Evolutionary conservation across 2,797 vertebrate genomes (phyloP).

Genomic region (Onychomys arenicola): DNA sequence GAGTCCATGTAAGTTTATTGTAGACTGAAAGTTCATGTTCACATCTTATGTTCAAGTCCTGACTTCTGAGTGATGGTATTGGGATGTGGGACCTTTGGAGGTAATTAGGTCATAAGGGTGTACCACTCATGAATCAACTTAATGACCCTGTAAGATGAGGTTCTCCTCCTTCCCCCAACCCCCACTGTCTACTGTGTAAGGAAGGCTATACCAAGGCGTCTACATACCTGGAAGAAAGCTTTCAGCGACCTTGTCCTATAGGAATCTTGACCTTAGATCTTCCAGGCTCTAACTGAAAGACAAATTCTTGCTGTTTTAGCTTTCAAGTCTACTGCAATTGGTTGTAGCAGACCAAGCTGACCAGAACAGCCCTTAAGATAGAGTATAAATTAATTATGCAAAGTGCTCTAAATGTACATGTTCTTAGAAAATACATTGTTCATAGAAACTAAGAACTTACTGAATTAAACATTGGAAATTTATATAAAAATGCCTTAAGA

Average conservation of each 20-base stretch:
- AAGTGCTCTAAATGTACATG: neutral
- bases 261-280: neutral
- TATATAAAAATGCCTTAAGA: conserved; percentile 43
- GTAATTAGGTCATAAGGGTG: neutral
- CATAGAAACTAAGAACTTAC: conserved; percentile 36
- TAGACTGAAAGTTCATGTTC: neutral
- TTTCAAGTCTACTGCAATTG: neutral
- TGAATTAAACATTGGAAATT: conserved; percentile 6
- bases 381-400: conserved; percentile 56
- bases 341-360: neutral
- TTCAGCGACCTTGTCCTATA: neutral
- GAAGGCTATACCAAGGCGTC: neutral
- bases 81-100: neutral
- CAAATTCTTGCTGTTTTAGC: neutral
- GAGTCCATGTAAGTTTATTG: neutral
- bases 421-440: conserved; percentile 58
- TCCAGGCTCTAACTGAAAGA: neutral
- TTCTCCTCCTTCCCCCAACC: neutral
- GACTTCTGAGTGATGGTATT: neutral
- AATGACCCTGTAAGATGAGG: neutral
- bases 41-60: neutral
- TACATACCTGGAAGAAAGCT: neutral
- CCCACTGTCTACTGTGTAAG: neutral
- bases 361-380: conserved; percentile 29
- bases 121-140: neutral